Base-by-base conservation (phyloP, 2,888 invertebrate genomes). In the Epinotia nisella region DNA sequence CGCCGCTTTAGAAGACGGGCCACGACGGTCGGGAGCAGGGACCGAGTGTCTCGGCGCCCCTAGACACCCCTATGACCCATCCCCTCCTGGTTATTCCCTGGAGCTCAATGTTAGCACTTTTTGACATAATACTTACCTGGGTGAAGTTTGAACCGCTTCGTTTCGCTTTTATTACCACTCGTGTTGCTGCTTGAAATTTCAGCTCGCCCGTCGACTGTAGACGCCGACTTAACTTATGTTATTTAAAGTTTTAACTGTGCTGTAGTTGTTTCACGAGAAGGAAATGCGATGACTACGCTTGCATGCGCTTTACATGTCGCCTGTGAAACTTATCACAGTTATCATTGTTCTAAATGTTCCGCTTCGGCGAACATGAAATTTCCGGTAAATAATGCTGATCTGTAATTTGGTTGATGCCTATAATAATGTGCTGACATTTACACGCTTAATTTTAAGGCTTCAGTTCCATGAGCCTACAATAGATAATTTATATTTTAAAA, bases 111-210 rank as follows among this genome's bases (percentile, higher is more conserved):
- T 89, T 90, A 87, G 86, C 89, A 87, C 88, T 83, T 83, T 83
- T 85, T 88, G 85, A 88, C 87, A 89, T 89, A 90, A 91, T 90
- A 90, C 89, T 88, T 87, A 89, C 87, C 88, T 87, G 85, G 79
- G 77, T 79, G 85, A 90, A 89, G 81, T 87, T 90, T 87, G 85
- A 89, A 90, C 85, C 82, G 83, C 83, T 87, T 83, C 81, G 84
- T 84, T 86, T 84, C 82, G 78, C 80, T 87, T 87, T 87, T 87
- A 88, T 87, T 86, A 83, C 82, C 80, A 78, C 81, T 85, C 80
- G 80, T 79, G 78, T 78, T 78, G 75, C 76, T 76, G 77, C 78
- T 79, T 78, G 75, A 77, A 80, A 80, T 82, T 84, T 83, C 79
- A 80, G 76, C 78, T 76, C 72, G 76, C 79, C 77, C 78, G 81